These are phyloP conservation scores for Deroplatys truncata DNA, from an alignment of 2,888 invertebrate genomes.

Conservation along the genomic window DNA sequence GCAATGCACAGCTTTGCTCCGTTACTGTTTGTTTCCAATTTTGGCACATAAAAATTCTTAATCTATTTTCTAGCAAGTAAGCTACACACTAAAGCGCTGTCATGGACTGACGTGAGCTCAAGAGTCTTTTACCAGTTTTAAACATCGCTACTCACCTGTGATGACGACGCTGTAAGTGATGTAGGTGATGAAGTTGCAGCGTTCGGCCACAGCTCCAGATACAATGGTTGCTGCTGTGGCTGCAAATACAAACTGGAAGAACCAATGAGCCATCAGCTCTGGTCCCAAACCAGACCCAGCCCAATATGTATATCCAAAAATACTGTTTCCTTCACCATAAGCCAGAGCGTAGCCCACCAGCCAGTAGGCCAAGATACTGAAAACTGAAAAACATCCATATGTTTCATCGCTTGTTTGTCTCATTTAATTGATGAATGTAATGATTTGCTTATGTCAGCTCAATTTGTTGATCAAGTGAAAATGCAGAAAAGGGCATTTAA, in stretches of 20 bases:
- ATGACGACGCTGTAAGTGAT: slow-evolving; percentile 50
- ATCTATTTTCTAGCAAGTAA: too few relatives aligned
- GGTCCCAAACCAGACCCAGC: slow-evolving; percentile 35
- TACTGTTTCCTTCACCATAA: slow-evolving; percentile 40
- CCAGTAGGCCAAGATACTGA: slow-evolving; percentile 45
- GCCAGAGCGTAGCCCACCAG: slow-evolving; percentile 47
- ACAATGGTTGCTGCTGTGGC: slow-evolving; percentile 54
- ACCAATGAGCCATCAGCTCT: slow-evolving; percentile 40
- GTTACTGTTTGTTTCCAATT: too few relatives aligned
- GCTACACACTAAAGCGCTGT: too few relatives aligned
- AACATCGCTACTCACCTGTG: slow-evolving; percentile 45
- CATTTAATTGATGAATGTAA: too few relatives aligned
- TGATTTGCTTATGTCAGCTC: too few relatives aligned
- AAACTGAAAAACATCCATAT: slow-evolving; percentile 32
- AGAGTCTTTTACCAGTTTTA: not conserved
- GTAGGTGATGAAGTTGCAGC: slow-evolving; percentile 52
- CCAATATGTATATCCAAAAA: slow-evolving; percentile 31
- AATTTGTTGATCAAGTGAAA: too few relatives aligned
- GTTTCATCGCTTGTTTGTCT: too few relatives aligned
- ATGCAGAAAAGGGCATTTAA: too few relatives aligned
- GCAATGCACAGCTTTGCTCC: too few relatives aligned
- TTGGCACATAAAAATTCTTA: too few relatives aligned
- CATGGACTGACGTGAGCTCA: too few relatives aligned
- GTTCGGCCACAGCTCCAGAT: slow-evolving; percentile 52
- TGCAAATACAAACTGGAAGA: slow-evolving; percentile 54